Base-by-base conservation (phyloP, 1,140 invertebrate species). In the Bradysia coprophila region DNA sequence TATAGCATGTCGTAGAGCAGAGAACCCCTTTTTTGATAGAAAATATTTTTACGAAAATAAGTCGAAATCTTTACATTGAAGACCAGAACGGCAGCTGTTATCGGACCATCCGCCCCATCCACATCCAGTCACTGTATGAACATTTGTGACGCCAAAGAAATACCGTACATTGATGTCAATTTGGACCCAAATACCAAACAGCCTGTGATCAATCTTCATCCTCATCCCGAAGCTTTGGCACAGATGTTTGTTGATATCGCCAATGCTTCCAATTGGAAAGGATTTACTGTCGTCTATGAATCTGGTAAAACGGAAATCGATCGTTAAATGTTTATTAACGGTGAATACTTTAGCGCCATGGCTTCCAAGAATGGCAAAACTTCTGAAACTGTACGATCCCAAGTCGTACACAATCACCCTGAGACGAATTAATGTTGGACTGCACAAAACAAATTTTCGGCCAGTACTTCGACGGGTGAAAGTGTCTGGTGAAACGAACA, bases 201-300 rank as follows among this genome's bases (percentile, higher is more conserved):
- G 52, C 71, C 78, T 42, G 67, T 73, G 3, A 65, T 93, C 20
- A 93, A 91, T 65, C 55, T 95, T 21, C 83, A 84, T 67, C 90
- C 90, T 1, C 70, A 87, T 55, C 78, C 86, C 4, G 55, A 69
- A 2, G 64, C 72, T 4, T 63, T 91, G 49, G 74, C 78, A 16
- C 57, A 73, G 69, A 69, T 78, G 5, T 81, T 81, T 47, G 65
- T 74, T 39, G 78, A 86, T 53, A 60, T 94, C 32, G 73, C 92
- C 1, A 64, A 64, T 42, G 65, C 75, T n/a, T 77, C 75, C 54
- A 69, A 78, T 34, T 95, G 92, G 91, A 75, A 76, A 53, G 69
- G 67, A 2, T 92, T 92, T 51, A 88, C 84, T 8, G 74, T 95
- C 31, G 65, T 95, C 20, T 95, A 93, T 56, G 87, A 94, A 55